A percentile compares a stretch with the other conserved stretches of the same genome.
These are phyloP conservation scores for Neosilurus mollespiculum DNA, from an alignment of 2,797 vertebrate genomes.

Conservation along the genomic window DNA sequence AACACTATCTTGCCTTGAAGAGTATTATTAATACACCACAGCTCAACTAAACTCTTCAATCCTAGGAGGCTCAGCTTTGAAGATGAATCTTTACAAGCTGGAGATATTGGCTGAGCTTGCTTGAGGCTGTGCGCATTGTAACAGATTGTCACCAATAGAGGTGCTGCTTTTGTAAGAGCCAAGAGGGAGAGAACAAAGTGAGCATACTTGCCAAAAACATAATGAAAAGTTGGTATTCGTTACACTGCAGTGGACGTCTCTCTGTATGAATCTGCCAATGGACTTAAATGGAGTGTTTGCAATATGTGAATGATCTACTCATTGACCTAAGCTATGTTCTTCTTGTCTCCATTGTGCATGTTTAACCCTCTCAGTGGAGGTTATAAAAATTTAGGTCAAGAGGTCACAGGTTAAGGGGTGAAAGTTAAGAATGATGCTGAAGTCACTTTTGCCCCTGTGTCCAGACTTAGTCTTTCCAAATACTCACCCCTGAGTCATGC, in stretches of 20 bases:
- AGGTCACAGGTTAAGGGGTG: constrained; percentile 36
- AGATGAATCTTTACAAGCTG: constrained; percentile 11
- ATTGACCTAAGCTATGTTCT: background rate
- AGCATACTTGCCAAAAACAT: constrained; percentile 18
- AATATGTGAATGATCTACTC: background rate
- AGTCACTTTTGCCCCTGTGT: constrained; percentile 29
- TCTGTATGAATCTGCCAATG: constrained; percentile 6
- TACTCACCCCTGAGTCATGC: background rate
- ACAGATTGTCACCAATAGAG: background rate
- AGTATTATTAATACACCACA: constrained; percentile 25
- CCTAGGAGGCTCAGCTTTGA: background rate
- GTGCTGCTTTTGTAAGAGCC: background rate
- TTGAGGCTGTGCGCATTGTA: background rate
- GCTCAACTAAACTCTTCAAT: constrained; percentile 46
- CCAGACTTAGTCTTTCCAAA: constrained; percentile 18
- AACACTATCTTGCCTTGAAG: constrained; percentile 37
- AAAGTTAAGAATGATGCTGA: constrained; percentile 27
- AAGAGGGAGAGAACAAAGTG: background rate
- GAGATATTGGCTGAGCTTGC: background rate
- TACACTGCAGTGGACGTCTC: constrained; percentile 1
- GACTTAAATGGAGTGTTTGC: background rate
- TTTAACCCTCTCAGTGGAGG: constrained; percentile 1
- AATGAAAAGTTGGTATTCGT: constrained; percentile 14
- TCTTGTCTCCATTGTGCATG: background rate
- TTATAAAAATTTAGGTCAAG: constrained; percentile 23